These are phyloP conservation scores for Todiramphus saurophagus DNA, from an alignment of 2,113 vertebrate species.

Conservation along the genomic window DNA sequence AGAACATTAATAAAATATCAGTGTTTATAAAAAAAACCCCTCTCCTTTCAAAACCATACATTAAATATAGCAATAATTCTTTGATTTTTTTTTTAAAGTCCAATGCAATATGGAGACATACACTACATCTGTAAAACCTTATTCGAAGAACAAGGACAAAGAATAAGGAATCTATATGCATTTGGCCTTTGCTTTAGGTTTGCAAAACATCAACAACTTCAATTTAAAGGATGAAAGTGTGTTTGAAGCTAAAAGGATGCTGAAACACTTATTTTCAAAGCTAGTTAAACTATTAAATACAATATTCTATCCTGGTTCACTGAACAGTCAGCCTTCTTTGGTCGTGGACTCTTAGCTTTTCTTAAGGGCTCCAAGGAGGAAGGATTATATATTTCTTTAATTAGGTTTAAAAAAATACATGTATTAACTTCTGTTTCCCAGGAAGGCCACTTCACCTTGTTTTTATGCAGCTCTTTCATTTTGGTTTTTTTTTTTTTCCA, in stretches of 20 bases:
- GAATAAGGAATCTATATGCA: background rate
- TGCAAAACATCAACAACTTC: background rate
- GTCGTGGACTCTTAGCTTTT: background rate
- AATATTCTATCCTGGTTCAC: background rate
- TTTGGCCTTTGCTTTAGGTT: slow-evolving; percentile 12
- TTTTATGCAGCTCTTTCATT: slow-evolving; percentile 20
- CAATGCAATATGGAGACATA: background rate
- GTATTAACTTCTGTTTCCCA: background rate
- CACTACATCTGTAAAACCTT: background rate
- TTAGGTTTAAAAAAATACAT: background rate
- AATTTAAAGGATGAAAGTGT: background rate
- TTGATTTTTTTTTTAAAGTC: background rate
- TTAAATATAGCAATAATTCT: background rate
- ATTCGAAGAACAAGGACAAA: background rate
- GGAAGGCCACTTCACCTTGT: background rate
- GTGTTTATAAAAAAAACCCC: background rate
- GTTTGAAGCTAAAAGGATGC: background rate
- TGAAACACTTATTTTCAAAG: background rate
- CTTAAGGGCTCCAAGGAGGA: background rate
- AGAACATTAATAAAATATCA: slow-evolving; percentile 37
- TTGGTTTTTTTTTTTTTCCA: slow-evolving; percentile 27
- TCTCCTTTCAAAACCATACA: slow-evolving; percentile 1
- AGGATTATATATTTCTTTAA: slow-evolving; percentile 30
- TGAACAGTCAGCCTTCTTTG: background rate
- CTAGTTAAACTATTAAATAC: background rate